Evolutionary conservation across 2,113 vertebrate genomes (phyloP).

Genomic region (Trematocara marginatum): DNA sequence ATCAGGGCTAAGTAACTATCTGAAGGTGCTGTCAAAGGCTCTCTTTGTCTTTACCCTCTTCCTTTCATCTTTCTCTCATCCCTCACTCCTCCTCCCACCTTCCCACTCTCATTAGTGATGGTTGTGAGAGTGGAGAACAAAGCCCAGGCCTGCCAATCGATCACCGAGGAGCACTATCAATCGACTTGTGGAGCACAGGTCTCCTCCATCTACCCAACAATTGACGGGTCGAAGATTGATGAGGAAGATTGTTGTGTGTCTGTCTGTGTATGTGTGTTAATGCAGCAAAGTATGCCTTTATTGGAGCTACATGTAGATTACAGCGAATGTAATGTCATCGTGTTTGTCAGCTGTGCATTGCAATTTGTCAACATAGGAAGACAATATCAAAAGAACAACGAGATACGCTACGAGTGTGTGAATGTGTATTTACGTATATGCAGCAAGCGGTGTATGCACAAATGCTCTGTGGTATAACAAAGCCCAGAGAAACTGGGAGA

Average conservation of each 20-base stretch:
- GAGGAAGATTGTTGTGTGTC: constrained; percentile 27
- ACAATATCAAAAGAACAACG: not conserved
- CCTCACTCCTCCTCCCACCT: constrained; percentile 26
- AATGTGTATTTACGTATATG: not conserved
- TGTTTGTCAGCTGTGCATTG: constrained; percentile 21
- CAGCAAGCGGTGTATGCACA: not conserved
- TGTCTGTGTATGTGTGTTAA: constrained; percentile 13
- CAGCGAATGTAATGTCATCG: not conserved
- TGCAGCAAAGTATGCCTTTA: not conserved
- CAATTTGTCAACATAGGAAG: constrained; percentile 3
- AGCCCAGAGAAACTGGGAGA: constrained; percentile 6
- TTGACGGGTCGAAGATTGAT: constrained; percentile 56
- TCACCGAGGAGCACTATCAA: constrained; percentile 53
- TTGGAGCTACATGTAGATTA: constrained; percentile 3
- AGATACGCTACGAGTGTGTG: not conserved
- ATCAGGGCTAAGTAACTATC: constrained; percentile 52
- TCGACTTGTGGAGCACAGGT: constrained; percentile 52
- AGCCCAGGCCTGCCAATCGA: constrained; percentile 58
- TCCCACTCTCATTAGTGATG: constrained; percentile 55
- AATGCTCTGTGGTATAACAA: not conserved
- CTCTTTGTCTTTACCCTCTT: constrained; percentile 28
- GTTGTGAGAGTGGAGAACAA: constrained; percentile 62
- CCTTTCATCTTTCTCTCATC: constrained; percentile 60
- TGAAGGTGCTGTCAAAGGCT: constrained; percentile 64
- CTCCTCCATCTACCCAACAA: constrained; percentile 34